Percentiles rank a stretch among this genome's conserved stretches.
phyloP scores from a whole-genome alignment of 2,797 vertebrate species.

The Synanceia verrucosa region DNA sequence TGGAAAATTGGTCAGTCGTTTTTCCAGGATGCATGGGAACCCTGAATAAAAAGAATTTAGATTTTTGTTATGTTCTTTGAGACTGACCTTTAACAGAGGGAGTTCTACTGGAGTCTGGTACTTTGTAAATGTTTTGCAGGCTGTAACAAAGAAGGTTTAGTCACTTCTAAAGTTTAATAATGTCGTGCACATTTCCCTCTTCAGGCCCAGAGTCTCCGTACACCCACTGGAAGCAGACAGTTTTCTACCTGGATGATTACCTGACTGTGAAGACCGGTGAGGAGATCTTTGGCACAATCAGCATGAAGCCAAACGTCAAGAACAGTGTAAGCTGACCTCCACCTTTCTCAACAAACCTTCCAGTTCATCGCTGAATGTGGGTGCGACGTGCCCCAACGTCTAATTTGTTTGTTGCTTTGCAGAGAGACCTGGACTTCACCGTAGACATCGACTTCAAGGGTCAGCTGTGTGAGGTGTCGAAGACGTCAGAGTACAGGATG shows the following conservation, averaged over 20 bases:
- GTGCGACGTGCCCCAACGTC: background rate
- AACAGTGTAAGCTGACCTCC: slow-evolving; percentile 87
- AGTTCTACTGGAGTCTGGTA: background rate
- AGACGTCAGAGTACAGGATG: slow-evolving; percentile 96
- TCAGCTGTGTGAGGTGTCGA: slow-evolving; percentile 93
- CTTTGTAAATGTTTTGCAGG: too few relatives aligned
- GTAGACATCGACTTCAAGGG: slow-evolving; percentile 95
- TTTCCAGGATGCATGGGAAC: too few relatives aligned
- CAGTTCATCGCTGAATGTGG: background rate
- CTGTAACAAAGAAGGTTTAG: too few relatives aligned
- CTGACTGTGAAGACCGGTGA: slow-evolving; percentile 94
- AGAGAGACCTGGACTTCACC: slow-evolving; percentile 95
- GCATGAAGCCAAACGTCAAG: slow-evolving; percentile 95
- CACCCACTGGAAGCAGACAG: slow-evolving; percentile 97
- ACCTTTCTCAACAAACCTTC: fast-evolving
- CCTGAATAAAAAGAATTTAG: too few relatives aligned
- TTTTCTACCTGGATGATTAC: slow-evolving; percentile 96
- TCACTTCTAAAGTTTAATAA: too few relatives aligned
- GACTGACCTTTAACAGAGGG: too few relatives aligned
- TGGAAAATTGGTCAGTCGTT: too few relatives aligned
- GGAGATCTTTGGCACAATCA: slow-evolving; percentile 94
- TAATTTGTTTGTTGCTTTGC: slow-evolving; percentile 28
- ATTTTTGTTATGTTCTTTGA: too few relatives aligned
- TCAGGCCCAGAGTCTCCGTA: slow-evolving; percentile 94
- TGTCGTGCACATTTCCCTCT: background rate